A percentile compares a stretch with the other conserved stretches of the same genome.
phyloP scores from a whole-genome alignment of 2,888 invertebrate species.

The Idaea aversata region DNA sequence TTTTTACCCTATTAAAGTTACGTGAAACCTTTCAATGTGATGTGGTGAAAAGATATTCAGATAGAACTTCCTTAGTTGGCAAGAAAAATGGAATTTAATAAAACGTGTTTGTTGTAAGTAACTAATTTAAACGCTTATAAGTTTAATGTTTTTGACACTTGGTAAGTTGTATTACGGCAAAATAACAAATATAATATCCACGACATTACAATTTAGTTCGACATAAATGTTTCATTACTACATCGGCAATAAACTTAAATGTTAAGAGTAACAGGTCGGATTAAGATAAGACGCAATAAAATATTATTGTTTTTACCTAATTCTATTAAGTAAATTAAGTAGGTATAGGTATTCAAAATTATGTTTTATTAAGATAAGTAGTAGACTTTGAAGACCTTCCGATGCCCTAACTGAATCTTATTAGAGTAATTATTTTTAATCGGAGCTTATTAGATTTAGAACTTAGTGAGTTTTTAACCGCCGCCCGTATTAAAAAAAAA shows the following conservation, averaged over 20 bases:
- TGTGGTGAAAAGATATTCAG: background rate
- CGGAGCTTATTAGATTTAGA: background rate
- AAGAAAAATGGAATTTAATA: background rate
- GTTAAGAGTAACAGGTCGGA: background rate
- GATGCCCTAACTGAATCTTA: background rate
- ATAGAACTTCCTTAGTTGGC: background rate
- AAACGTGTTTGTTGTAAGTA: background rate
- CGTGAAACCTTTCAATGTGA: background rate
- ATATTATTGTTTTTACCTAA: background rate
- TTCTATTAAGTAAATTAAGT: background rate
- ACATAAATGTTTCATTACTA: background rate
- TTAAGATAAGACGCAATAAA: background rate
- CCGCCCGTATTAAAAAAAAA: no score
- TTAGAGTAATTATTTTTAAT: background rate
- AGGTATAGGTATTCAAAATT: background rate
- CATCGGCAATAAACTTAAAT: background rate
- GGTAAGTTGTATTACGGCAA: background rate
- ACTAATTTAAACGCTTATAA: no score
- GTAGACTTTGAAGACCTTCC: no score
- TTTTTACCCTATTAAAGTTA: background rate
- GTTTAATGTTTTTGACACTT: background rate
- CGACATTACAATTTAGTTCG: slow-evolving; percentile 1
- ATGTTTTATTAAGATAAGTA: background rate
- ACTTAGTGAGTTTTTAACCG: background rate
- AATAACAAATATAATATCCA: background rate